Evolutionary conservation across 2,888 invertebrate genomes (phyloP), one percentile per base, ranked within the genome.

Genomic region (Imbricaverruca yamaguchii): DNA sequence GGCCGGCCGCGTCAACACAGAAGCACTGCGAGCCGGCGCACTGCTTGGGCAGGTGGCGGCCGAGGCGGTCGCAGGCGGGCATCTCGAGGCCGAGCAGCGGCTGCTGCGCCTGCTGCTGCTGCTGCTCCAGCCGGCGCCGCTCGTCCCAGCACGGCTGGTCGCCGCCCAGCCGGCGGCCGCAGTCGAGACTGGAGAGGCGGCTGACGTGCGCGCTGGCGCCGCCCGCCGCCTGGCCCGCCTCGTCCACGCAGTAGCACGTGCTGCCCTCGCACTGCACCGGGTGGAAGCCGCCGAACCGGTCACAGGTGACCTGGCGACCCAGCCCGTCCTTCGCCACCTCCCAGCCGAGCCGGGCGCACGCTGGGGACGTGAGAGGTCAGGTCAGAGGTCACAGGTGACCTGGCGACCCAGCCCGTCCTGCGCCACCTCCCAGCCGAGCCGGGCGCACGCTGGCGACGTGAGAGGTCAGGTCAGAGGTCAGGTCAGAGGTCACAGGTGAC

Each of bases 261-360:
- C 61, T 61, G 80, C 61, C 80, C 80, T 80, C 81, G 39, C 81
- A 81, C n/a, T 81, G 81, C 55, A 23, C 21, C 18, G 39, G 63
- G 65, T 82, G 83, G 77, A 82, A 82, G 8, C 83, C 83, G 39
- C 83, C 83, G 74, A 74, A 74, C 4, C 65, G 65, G 79, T 81
- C 81, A 59, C 83, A 84, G 21, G n/a, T 67, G 12, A 77, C 59
- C 15, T 3, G 39, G 39, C 25, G 69, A 15, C 69, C 69, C 53
- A 74, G 69, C n/a, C 69, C 53, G 69, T 74, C 53, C 15, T 15
- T 8, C 7, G 69, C 39, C 15, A 53, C 15, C 69, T 74, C 69
- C 69, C 39, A 53, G 77, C 63, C 10, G 61, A 57, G 15, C 69
- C n/a, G 23, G 82, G 81, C 21, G 77, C 59, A 18, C 69, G 80